These are phyloP conservation scores for Corythornis cristatus DNA, from an alignment of 2,113 vertebrate genomes.

Conservation along the genomic window DNA sequence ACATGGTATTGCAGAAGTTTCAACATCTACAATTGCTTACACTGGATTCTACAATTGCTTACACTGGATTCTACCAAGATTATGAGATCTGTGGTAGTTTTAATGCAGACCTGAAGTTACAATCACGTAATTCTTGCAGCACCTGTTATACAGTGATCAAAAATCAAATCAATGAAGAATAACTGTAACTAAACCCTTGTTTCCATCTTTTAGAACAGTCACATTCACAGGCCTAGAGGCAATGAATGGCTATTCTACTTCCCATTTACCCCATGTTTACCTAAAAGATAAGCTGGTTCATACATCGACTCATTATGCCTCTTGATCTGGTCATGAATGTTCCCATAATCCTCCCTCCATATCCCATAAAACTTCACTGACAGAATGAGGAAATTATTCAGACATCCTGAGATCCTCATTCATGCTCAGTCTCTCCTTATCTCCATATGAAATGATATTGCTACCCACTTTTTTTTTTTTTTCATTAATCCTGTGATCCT, in stretches of 20 bases:
- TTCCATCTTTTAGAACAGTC: conserved; percentile 29
- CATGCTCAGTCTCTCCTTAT: conserved; percentile 82
- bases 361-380: conserved; percentile 78
- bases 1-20: not conserved
- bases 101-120: not conserved
- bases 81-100: not conserved
- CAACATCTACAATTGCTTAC: not conserved
- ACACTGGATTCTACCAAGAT: not conserved
- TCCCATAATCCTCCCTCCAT: conserved; percentile 90
- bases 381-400: conserved; percentile 70
- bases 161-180: conserved; percentile 20
- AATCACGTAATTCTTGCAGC: not conserved
- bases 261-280: conserved; percentile 89
- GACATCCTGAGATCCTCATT: conserved; percentile 74
- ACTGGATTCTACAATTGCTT: not conserved
- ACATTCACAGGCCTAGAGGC: not conserved
- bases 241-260: conserved; percentile 60
- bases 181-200: conserved; percentile 48
- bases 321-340: conserved; percentile 96
- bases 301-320: conserved; percentile 85
- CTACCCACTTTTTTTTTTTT: conserved; percentile 74
- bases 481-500: conserved; percentile 80
- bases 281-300: conserved; percentile 93
- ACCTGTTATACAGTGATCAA: not conserved
- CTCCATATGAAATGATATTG: conserved; percentile 88